phyloP scores from a whole-genome alignment of 2,797 vertebrate genomes.

The Tokudaia tokunoshimensis region DNA sequence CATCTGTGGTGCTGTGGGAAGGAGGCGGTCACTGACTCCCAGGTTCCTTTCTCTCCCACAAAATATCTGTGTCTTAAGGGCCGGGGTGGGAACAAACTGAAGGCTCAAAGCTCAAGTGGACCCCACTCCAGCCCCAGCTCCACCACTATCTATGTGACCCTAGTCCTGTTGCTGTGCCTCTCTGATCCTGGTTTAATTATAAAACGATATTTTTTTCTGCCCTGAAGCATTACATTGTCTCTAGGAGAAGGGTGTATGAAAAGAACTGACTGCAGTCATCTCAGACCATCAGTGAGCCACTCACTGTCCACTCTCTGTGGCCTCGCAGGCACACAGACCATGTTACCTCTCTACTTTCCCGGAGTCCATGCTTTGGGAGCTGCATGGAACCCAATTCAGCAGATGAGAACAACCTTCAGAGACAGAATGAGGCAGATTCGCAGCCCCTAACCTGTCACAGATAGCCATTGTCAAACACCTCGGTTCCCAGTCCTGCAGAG shows the following conservation, averaged over 20 bases:
- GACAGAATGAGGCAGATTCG: background rate
- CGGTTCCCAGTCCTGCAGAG: background rate
- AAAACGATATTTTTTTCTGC: background rate
- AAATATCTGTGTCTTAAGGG: background rate
- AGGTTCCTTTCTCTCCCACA: background rate
- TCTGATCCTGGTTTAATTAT: background rate
- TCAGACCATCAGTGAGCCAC: background rate
- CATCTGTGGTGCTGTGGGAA: background rate
- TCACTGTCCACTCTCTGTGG: background rate
- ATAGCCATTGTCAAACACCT: background rate
- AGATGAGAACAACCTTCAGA: background rate
- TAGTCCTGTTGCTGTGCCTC: background rate
- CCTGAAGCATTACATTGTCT: background rate
- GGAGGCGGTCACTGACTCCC: background rate
- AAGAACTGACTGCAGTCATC: background rate
- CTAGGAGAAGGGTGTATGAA: background rate
- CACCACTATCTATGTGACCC: background rate
- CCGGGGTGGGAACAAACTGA: accelerated
- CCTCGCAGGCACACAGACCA: accelerated
- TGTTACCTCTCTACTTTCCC: too few species aligned
- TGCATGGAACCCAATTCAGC: background rate
- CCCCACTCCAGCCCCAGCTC: background rate
- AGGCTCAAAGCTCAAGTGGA: background rate
- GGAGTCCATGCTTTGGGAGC: background rate
- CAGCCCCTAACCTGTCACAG: background rate